Base-by-base conservation (phyloP, 2,113 vertebrate genomes). In the Aix galericulata region DNA sequence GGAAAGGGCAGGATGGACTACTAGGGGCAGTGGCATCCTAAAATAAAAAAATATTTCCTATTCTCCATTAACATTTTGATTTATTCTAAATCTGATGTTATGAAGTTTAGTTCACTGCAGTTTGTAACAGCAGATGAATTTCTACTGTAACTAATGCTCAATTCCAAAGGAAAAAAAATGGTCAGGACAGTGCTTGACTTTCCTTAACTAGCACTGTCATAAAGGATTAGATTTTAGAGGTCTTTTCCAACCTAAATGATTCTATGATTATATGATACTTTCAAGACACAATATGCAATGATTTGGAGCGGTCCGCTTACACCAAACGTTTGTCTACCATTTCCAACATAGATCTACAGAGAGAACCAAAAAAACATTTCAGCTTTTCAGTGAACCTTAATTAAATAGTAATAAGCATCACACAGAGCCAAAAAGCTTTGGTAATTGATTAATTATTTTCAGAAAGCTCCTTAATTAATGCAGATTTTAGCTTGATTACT, bases 1-100 rank as follows among this genome's bases (percentile, higher is more conserved):
- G 92, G 84, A 87, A 82, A 91, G 78, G 94, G 95, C 74, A 95
- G 95, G 77, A 87, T 84, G 88, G 56, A 46, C 88, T 91, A 87
- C 73, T 74, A 84, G 77, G 87, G 90, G 69, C 94, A 96, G 74
- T 55, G 75, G 82, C 85, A 79, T 36, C 93, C 91, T 92, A 64
- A 91, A 88, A 69, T 38, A 82, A 93, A 40, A 91, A 75, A 48
- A 38, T 73, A 76, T 29, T 66, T 68, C 88, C 88, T 94, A 13
- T 42, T 87, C 86, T 85, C 92, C 79, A 80, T 76, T 72, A 82
- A 86, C 92, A 42, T 68, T 77, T 82, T 36, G 2, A 46, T 50
- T 72, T 48, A 34, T 23, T 58, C 93, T 52, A 38, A 53, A 15
- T 15, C 63, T 88, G 58, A 31, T 11, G 38, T 55, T 67, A 46